Evolutionary conservation across 2,797 vertebrate species (phyloP).

Genomic region (Falco columbarius): DNA sequence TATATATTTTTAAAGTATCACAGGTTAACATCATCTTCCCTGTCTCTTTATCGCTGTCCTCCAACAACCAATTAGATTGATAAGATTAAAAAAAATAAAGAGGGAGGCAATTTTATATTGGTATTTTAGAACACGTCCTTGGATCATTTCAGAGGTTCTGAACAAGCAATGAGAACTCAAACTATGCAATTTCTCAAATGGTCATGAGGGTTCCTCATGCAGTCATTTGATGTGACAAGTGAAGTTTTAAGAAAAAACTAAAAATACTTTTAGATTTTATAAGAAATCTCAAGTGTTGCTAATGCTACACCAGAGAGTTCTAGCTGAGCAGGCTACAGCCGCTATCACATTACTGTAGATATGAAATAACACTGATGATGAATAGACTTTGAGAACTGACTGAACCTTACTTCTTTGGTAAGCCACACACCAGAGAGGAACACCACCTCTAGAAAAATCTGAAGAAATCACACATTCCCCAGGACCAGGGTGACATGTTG

Average conservation of each 20-base stretch:
- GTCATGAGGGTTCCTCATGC: not conserved
- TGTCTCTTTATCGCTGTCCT: not conserved
- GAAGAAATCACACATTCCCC: not conserved
- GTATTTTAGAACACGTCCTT: not conserved
- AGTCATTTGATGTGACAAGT: not conserved
- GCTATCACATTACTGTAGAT: not conserved
- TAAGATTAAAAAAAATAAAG: not conserved
- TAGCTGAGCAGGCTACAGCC: not conserved
- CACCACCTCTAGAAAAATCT: not conserved
- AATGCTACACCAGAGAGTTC: not conserved
- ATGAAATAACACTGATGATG: not conserved
- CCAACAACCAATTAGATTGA: not conserved
- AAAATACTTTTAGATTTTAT: not conserved
- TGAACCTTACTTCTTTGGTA: not conserved
- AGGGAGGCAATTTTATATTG: rapidly evolving
- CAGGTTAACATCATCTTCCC: not conserved
- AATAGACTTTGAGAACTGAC: not conserved
- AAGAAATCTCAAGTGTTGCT: not conserved
- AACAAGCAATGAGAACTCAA: not conserved
- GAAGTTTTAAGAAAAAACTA: not conserved
- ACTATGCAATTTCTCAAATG: not conserved
- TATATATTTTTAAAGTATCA: not conserved
- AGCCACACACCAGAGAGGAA: not conserved
- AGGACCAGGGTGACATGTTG: not conserved
- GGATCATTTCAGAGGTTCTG: not conserved